Evolutionary conservation across 2,113 vertebrate species (phyloP).

Genomic region (Oncorhynchus tshawytscha): DNA sequence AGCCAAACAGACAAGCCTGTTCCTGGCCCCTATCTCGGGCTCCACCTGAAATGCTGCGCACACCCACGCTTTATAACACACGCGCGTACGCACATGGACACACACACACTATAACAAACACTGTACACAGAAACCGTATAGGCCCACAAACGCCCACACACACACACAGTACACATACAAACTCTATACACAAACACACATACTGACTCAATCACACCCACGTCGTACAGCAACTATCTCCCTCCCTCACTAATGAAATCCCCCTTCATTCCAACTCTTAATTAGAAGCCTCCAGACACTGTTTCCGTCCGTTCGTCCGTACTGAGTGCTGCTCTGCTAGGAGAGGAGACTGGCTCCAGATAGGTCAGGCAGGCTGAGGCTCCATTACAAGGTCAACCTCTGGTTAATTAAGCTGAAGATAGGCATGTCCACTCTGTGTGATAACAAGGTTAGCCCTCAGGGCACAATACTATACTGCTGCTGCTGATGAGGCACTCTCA

Average conservation of each 20-base stretch:
- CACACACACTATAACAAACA: background rate
- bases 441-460: conserved; percentile 50
- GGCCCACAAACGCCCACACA: background rate
- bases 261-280: background rate
- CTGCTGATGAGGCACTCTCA: conserved; percentile 15
- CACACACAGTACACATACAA: background rate
- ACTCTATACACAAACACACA: background rate
- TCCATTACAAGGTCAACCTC: conserved; percentile 46
- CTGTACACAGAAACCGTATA: too few relatives aligned
- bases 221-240: background rate
- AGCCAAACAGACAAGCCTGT: conserved; percentile 17
- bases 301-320: background rate
- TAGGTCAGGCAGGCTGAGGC: conserved; percentile 12
- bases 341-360: conserved; percentile 21
- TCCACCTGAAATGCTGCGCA: background rate
- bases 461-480: conserved; percentile 21
- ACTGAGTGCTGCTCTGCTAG: conserved; percentile 4
- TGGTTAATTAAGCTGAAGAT: conserved; percentile 55
- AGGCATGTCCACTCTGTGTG: conserved; percentile 26
- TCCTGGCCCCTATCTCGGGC: background rate
- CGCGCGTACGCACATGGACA: background rate
- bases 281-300: background rate
- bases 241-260: background rate
- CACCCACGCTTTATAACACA: conserved; percentile 1
- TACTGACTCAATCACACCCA: background rate